These are phyloP conservation scores for Lucifuga dentata DNA, from an alignment of 2,113 vertebrate species.

Conservation along the genomic window DNA sequence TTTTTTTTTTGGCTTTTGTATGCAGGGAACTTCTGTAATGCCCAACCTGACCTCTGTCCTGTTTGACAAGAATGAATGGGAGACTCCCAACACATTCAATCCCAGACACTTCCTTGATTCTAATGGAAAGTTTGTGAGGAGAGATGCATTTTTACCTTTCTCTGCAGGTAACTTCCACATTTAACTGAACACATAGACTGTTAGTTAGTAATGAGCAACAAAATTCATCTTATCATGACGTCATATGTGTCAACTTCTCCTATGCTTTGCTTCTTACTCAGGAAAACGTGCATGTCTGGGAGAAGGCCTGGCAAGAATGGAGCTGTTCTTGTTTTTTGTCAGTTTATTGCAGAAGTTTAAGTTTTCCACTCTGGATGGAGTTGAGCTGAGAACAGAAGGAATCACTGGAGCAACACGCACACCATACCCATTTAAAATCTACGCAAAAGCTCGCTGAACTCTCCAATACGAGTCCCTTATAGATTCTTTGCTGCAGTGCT, in stretches of 20 bases:
- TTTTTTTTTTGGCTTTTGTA: neutral
- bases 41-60: constrained; percentile 87
- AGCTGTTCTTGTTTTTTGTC: constrained; percentile 89
- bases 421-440: constrained; percentile 80
- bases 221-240: too few relatives aligned
- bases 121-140: constrained; percentile 84
- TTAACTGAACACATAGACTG: neutral
- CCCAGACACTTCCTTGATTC: constrained; percentile 87
- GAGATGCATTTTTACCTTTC: constrained; percentile 87
- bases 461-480: neutral
- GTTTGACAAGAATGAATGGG: constrained; percentile 84
- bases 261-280: constrained; percentile 43
- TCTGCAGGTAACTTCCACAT: constrained; percentile 82
- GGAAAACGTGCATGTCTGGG: constrained; percentile 87
- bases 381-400: constrained; percentile 63
- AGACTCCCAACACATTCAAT: constrained; percentile 86
- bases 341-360: constrained; percentile 84
- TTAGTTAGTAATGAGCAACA: neutral
- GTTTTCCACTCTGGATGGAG: constrained; percentile 74
- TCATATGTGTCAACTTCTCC: neutral
- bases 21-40: constrained; percentile 83
- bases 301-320: constrained; percentile 84
- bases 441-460: constrained; percentile 69
- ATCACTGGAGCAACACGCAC: constrained; percentile 22
- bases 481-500: too few relatives aligned